Base-by-base conservation (phyloP, 2,797 vertebrate genomes). In the Enteromius treurensis region DNA sequence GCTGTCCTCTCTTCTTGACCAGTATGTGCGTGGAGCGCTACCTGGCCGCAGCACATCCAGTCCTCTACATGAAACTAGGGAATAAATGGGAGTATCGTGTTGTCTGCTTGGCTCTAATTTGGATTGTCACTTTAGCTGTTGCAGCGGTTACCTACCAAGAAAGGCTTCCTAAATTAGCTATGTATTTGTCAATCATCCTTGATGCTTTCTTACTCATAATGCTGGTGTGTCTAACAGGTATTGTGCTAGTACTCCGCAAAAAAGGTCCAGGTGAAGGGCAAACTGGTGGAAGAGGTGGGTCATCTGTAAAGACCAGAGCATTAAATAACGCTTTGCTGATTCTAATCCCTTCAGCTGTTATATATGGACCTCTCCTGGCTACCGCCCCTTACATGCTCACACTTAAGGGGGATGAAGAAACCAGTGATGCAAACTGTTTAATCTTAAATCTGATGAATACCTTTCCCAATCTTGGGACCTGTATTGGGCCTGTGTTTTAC, bases 1-100 rank as follows among this genome's bases (percentile, higher is more conserved):
- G 91, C 73, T 92, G 90, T 8, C 93, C 91, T 3, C 64, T 93
- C 73, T 87, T 94, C 49, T 84, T 93, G 55, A 73, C 91, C 62
- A 88, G 91, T 11, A 91, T 94, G 93, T 94, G 93, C 17, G 6
- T 92, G 7, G 93, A 93, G 78, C 90, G 91, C 32, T 90, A 91
- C 86, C 11, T 90, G 68, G 92, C 92, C 0, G 89, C 90, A 73
- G 62, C 76, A 0, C 84, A 74, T 53, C 90, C 92, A 0, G 76
- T 93, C 70, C 71, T 92, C 64, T 92, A 92, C 86, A 88, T 93
- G 74, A 88, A 29, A 47, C 2, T 85, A 23, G 87, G 85, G 45
- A 90, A 42, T 49, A 64, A 45, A 49, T 83, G 82, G 87, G 85
- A 90, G 82, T 88, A 90, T 70, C 81, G 88, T 3, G 13, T 69